Conservation (phyloP, 2,888 invertebrate genomes). For the Lycocerus yunnanus region DNA sequence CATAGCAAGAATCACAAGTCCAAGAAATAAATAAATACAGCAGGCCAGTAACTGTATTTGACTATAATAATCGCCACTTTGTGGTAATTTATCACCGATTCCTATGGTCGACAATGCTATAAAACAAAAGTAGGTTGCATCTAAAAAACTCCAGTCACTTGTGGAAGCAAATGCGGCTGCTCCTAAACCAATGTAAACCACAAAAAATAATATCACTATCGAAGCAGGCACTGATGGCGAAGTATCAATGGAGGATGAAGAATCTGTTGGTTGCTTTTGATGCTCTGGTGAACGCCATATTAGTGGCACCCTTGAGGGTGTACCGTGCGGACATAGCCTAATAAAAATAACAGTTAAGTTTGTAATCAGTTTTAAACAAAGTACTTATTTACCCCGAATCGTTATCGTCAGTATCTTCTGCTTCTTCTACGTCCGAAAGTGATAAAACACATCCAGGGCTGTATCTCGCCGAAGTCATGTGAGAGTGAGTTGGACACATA, state of each 20-base stretch:
- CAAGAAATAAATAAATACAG: conserved; percentile 78
- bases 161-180: conserved; percentile 79
- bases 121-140: conserved; percentile 85
- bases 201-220: conserved; percentile 69
- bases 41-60: conserved; percentile 78
- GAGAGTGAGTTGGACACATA: conserved; percentile 51
- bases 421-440: conserved; percentile 59
- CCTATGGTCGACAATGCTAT: conserved; percentile 68
- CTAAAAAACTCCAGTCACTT: conserved; percentile 80
- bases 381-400: conserved; percentile 53
- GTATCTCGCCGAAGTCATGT: conserved; percentile 46
- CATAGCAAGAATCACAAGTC: conserved; percentile 82
- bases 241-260: conserved; percentile 49
- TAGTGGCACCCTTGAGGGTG: conserved; percentile 74
- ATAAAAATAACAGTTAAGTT: neutral
- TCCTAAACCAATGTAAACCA: conserved; percentile 75
- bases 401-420: conserved; percentile 65
- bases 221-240: conserved; percentile 64
- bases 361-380: neutral
- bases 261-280: conserved; percentile 37
- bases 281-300: conserved; percentile 63
- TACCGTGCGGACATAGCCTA: conserved; percentile 66
- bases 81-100: conserved; percentile 76
- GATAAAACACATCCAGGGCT: conserved; percentile 47
- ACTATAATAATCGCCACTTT: conserved; percentile 54